These are phyloP conservation scores for Zelostemma sp. DNA, from an alignment of 1,140 invertebrate genomes.

Conservation along the genomic window DNA sequence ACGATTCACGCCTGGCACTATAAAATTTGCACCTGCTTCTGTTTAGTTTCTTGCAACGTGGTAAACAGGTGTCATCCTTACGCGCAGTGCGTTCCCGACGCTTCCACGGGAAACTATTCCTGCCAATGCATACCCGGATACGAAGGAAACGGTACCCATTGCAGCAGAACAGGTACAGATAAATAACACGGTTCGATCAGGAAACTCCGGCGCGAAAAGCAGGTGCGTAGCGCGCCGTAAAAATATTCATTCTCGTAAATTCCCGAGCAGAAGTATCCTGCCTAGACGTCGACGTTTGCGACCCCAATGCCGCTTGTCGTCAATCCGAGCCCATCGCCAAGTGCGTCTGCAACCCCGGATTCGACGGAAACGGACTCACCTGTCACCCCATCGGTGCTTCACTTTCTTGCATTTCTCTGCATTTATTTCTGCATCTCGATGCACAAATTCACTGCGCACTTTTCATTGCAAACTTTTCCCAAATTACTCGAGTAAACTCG, in stretches of 20 bases:
- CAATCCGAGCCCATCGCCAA: conserved; percentile 75
- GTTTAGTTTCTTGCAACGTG: conserved; percentile 78
- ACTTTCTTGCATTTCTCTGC: conserved; percentile 26
- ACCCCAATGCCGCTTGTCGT: conserved; percentile 80
- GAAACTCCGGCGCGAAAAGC: too few species aligned
- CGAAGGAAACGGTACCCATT: conserved; percentile 83
- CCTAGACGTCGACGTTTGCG: conserved; percentile 78
- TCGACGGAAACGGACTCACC: conserved; percentile 81
- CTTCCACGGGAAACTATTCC: conserved; percentile 71
- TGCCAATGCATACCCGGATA: conserved; percentile 87
- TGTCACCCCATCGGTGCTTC: conserved; percentile 75
- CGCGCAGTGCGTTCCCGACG: conserved; percentile 80
- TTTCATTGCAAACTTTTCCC: background rate
- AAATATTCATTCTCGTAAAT: conserved; percentile 4
- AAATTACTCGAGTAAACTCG: too few species aligned
- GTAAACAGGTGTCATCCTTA: conserved; percentile 82
- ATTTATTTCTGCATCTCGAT: conserved; percentile 7
- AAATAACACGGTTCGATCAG: too few species aligned
- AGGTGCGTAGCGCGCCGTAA: too few species aligned
- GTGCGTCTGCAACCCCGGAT: conserved; percentile 86
- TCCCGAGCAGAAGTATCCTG: conserved; percentile 76
- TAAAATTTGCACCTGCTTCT: conserved; percentile 53
- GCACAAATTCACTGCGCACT: background rate
- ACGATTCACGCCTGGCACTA: too few species aligned
- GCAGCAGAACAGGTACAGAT: conserved; percentile 71